Base-by-base conservation (phyloP, 2,113 vertebrate species). In the Pollimyrus isidori region DNA sequence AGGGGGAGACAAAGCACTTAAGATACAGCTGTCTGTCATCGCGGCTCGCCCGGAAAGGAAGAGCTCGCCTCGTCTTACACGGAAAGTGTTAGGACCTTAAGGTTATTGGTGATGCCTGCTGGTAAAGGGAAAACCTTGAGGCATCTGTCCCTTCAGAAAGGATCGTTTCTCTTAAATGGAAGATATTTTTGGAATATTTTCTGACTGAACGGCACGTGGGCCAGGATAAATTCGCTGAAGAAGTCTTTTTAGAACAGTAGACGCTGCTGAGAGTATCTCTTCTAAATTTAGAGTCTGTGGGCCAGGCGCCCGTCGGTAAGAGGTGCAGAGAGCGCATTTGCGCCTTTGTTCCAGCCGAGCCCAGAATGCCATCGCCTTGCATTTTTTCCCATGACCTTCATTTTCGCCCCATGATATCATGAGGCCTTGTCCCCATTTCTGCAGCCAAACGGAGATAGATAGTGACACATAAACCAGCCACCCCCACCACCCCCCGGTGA, bases 1-100 rank as follows among this genome's bases (percentile, higher is more conserved):
- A 88, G 88, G 58, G 62, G 88, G 65, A 88, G 88, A 88, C 88
- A 76, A 76, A 88, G 88, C n/a, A 48, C 30, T 56, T 39, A 89
- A 89, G 48, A 56, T 76, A 82, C 80, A 89, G 73, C 30, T 83
- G 48, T 45, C 30, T 48, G 48, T 89, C 88, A 83, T 19, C 49
- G 30, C 19, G 76, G 50, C 7, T 89, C 56, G 17, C 69, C 88
- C 30, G 17, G 30, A 21, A 89, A 53, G 73, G 35, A 17, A n/a
- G 19, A 13, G 17, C 26, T 23, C 19, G 50, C 30, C 46, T 17
- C 49, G 46, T 45, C 17, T 49, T n/a, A 69, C 58, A 73, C 45
- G 13, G 86, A 48, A 45, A 30, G 11, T 15, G 4, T 49, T 17
- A 73, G 83, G 5, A 50, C 23, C 23, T n/a, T 21, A 58, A 42